Percentiles rank a stretch among this genome's conserved stretches.
Conservation (phyloP, 1,140 invertebrate species). For the Danaus melanippus region DNA sequence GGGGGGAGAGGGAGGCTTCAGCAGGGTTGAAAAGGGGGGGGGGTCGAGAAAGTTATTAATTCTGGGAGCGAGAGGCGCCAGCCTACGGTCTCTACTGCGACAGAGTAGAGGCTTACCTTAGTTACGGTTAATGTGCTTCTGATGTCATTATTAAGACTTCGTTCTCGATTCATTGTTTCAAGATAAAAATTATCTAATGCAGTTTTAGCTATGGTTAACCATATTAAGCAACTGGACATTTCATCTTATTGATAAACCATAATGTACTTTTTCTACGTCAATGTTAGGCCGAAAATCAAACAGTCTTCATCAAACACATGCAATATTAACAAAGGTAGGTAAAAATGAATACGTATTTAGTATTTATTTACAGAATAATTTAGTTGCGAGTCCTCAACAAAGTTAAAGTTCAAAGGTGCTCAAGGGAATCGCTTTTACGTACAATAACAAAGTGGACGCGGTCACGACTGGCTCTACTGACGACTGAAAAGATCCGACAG, state of each 20-base stretch:
- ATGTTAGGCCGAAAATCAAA: too few species aligned
- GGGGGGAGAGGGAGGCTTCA: constrained; percentile 18
- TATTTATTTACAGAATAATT: constrained; percentile 4
- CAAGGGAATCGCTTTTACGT: constrained; percentile 14
- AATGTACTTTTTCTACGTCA: too few species aligned
- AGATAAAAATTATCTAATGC: too few species aligned
- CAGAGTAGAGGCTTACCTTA: constrained; percentile 63
- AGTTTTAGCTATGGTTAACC: too few species aligned
- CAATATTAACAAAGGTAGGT: too few species aligned
- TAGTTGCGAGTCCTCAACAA: constrained; percentile 10
- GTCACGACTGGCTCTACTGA: not conserved
- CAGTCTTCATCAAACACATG: too few species aligned
- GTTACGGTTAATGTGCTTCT: constrained; percentile 61
- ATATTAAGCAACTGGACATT: too few species aligned
- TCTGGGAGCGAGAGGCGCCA: constrained; percentile 66
- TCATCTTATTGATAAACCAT: too few species aligned
- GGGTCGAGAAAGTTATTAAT: constrained; percentile 67
- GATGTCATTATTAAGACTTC: constrained; percentile 51
- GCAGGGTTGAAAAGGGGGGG: constrained; percentile 12
- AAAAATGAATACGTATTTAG: too few species aligned
- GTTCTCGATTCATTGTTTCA: too few species aligned
- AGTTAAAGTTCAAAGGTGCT: constrained; percentile 25
- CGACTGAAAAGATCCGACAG: too few species aligned
- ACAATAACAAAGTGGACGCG: constrained; percentile 12
- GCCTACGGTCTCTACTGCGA: constrained; percentile 65